Evolutionary conservation across 2,888 invertebrate species (phyloP).

Genomic region (Didymodactylos carnosus): DNA sequence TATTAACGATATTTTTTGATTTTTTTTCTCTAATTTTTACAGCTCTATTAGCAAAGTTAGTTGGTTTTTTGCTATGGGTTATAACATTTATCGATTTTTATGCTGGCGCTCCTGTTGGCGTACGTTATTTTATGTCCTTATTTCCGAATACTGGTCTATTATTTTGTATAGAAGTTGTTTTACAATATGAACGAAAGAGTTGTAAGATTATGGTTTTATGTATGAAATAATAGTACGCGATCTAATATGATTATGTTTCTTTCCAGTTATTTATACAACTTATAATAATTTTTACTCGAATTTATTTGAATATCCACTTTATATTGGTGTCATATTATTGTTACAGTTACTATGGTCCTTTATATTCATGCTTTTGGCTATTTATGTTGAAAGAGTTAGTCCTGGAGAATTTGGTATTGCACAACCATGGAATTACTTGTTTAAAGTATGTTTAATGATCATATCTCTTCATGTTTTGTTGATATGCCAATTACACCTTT

Average conservation of each 20-base stretch:
- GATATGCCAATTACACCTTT: too few species aligned
- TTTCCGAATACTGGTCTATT: constrained; percentile 5
- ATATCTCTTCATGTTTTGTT: too few species aligned
- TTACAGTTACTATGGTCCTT: constrained; percentile 31
- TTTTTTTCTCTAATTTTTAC: neutral
- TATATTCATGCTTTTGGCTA: constrained; percentile 32
- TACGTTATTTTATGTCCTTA: constrained; percentile 8
- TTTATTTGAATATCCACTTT: neutral
- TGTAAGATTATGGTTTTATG: neutral
- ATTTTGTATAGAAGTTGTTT: constrained; percentile 7
- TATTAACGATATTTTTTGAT: neutral
- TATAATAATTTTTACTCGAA: constrained; percentile 2
- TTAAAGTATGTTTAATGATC: neutral
- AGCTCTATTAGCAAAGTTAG: constrained; percentile 9
- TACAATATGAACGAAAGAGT: constrained; percentile 6
- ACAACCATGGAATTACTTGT: constrained; percentile 30
- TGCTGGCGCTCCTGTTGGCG: neutral
- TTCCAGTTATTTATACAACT: neutral
- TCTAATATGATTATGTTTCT: neutral
- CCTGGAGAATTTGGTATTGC: constrained; percentile 28
- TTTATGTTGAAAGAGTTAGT: constrained; percentile 31
- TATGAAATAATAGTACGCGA: neutral
- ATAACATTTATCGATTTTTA: constrained; percentile 12
- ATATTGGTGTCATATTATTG: constrained; percentile 1
- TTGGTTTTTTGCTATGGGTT: constrained; percentile 8